Conservation (phyloP, 2,113 vertebrate genomes). For the Hemibagrus wyckioides region DNA sequence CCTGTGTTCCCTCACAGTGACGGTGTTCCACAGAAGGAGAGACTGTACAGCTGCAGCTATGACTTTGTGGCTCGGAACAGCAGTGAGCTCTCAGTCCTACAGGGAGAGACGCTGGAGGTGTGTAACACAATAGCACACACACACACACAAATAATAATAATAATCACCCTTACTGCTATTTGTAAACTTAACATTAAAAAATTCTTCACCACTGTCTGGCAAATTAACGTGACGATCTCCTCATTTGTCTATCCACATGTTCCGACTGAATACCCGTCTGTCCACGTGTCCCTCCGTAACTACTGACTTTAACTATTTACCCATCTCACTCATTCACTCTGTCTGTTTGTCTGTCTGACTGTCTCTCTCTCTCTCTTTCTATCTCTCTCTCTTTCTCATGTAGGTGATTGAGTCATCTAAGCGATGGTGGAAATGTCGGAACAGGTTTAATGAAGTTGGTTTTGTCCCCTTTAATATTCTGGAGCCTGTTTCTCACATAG, state of each 20-base stretch:
- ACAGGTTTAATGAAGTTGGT: conserved; percentile 75
- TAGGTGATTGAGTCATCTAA: conserved; percentile 81
- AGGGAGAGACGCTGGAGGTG: conserved; percentile 81
- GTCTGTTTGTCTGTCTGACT: neutral
- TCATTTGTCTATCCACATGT: neutral
- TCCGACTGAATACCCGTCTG: no score
- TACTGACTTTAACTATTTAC: neutral
- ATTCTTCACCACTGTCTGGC: neutral
- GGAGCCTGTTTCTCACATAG: conserved; percentile 67
- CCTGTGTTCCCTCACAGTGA: conserved; percentile 53
- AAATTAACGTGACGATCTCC: no score
- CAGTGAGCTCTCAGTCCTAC: conserved; percentile 84
- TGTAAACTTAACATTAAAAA: no score
- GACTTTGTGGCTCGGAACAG: conserved; percentile 87
- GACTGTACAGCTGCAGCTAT: conserved; percentile 78
- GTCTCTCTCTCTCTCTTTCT: neutral
- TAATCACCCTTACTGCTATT: neutral
- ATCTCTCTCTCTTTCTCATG: neutral
- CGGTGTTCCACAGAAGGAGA: conserved; percentile 52
- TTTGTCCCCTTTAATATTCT: conserved; percentile 83
- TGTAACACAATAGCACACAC: conserved; percentile 16
- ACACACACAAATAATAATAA: neutral
- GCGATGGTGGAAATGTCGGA: conserved; percentile 82
- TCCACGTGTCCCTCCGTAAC: neutral
- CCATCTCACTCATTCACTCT: neutral